Conservation (phyloP, 2,888 invertebrate genomes). For the Tyria jacobaeae region DNA sequence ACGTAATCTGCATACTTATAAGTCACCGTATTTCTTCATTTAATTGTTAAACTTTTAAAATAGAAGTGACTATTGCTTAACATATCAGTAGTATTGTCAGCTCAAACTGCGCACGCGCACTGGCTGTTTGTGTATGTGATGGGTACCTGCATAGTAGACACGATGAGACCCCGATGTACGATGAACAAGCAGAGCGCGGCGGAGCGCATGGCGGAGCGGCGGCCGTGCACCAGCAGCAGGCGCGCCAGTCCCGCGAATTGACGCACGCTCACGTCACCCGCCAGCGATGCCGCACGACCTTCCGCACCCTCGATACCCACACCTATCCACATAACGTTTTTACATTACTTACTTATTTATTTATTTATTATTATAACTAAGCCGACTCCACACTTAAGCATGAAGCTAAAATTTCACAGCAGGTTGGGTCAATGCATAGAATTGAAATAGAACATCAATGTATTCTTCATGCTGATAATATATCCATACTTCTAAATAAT, state of each 20-base stretch:
- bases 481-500: too few species aligned
- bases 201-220: slow-evolving; percentile 97
- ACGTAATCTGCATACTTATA: too few species aligned
- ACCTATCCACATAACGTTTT: slow-evolving; percentile 70
- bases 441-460: too few species aligned
- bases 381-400: too few species aligned
- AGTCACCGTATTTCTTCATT: too few species aligned
- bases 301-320: slow-evolving; percentile 97
- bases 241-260: slow-evolving; percentile 95
- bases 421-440: too few species aligned
- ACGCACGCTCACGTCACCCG: slow-evolving; percentile 98
- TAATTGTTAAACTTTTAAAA: too few species aligned
- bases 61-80: too few species aligned
- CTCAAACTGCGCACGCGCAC: slow-evolving; percentile 95
- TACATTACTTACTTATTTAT: neutral
- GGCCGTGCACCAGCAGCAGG: slow-evolving; percentile 95
- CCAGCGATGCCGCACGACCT: slow-evolving; percentile 96
- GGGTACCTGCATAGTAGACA: slow-evolving; percentile 96
- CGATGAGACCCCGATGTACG: slow-evolving; percentile 98
- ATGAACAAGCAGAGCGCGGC: slow-evolving; percentile 99
- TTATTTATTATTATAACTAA: too few species aligned
- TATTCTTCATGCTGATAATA: too few species aligned
- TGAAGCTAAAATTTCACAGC: too few species aligned
- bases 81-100: slow-evolving; percentile 94
- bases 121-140: too few species aligned